Conservation (phyloP, 2,113 vertebrate species). For the Gavia stellata region DNA sequence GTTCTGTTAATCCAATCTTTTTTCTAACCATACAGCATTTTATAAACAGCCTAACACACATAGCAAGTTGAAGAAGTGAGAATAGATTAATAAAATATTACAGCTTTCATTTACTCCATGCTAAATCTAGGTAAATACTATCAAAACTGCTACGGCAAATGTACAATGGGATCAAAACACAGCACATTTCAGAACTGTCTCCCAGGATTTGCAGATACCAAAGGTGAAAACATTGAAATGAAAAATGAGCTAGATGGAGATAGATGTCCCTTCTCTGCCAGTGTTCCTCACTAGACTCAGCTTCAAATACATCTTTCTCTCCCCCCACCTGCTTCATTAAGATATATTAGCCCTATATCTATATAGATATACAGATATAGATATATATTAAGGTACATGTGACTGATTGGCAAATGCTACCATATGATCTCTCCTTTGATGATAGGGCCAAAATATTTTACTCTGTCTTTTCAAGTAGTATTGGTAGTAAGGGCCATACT, state of each 20-base stretch:
- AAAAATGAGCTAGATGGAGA: not conserved
- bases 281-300: not conserved
- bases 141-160: not conserved
- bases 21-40: not conserved
- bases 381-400: not conserved
- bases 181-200: not conserved
- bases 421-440: not conserved
- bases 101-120: not conserved
- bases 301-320: not conserved
- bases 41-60: not conserved
- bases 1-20: not conserved
- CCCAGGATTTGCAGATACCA: not conserved
- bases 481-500: not conserved
- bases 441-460: no score
- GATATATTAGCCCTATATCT: rapidly evolving
- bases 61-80: not conserved
- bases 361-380: no score
- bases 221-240: not conserved
- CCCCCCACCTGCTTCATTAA: not conserved
- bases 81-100: not conserved
- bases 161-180: not conserved
- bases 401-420: not conserved
- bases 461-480: not conserved
- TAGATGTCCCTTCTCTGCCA: not conserved
- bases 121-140: not conserved